Evolutionary conservation across 2,888 invertebrate genomes (phyloP), one percentile per base, ranked within the genome.

Genomic region (Drosophila incognita): DNA sequence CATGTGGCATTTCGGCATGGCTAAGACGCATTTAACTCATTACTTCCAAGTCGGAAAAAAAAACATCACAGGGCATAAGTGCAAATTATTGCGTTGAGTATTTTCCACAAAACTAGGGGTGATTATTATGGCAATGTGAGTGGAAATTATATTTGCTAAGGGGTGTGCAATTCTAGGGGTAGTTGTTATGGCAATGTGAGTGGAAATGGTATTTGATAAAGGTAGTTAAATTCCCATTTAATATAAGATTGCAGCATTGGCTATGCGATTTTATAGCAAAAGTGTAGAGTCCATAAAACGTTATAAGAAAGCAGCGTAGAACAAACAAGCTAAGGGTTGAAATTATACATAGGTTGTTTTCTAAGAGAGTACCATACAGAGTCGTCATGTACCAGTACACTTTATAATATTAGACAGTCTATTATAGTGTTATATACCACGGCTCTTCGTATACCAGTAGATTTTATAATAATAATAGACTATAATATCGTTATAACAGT

Each of bases 1-100:
- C 52, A 24, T 53, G 52, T 27, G 24, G 35, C 35, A 18, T 24
- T 13, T 21, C 11, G 36, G 36, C 60, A 62, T 53, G 61, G 27
- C 29, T 40, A 54, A 76, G 68, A 65, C 36, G 21, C 57, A 61
- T 51, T 68, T 49, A 10, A 65, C 76, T 65, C 13, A 21, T 24
- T 24, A 24, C 24, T 24, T 24, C 24, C 24, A 24, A 24, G 24
- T 24, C 24, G 21, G 21, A 21, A 24, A 24, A 24, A 24, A 24
- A 24, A 24, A 24, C 18, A 51, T 51, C 61, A 59, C 49, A 36
- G 42, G 2, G 42, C 40, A 52, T 33, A 18, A 21, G 29, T 24
- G 13, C 4, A 46, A 31, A 13, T 51, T 40, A 33, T 38, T 35
- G 13, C 1, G 36, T 24, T 24, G 24, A 24, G 27, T 38, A 62